These are phyloP conservation scores for Neodontobutis hainanensis DNA, from an alignment of 2,113 vertebrate species.

Conservation along the genomic window DNA sequence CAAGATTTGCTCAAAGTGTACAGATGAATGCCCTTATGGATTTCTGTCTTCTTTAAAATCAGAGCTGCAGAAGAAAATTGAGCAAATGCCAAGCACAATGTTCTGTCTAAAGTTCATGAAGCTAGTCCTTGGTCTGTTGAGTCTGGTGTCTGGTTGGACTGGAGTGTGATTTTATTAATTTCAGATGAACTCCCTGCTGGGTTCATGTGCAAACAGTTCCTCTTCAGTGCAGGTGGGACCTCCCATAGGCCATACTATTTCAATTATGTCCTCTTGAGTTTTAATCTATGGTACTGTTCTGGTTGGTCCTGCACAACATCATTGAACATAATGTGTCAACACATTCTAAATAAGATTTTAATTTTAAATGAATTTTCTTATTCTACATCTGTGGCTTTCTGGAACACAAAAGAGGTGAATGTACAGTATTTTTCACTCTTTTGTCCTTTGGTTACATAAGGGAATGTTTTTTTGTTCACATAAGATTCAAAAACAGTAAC, in stretches of 20 bases:
- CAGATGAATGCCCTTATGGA: slow-evolving; percentile 12
- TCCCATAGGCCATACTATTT: slow-evolving; percentile 74
- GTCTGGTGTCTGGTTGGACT: slow-evolving; percentile 21
- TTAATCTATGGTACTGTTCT: slow-evolving; percentile 57
- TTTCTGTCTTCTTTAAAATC: not conserved
- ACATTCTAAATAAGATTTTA: not conserved
- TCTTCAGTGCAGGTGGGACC: slow-evolving; percentile 49
- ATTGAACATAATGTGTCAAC: not conserved
- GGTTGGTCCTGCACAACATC: not conserved
- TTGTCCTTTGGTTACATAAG: too few relatives aligned
- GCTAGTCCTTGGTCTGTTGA: slow-evolving; percentile 11
- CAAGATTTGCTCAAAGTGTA: not conserved
- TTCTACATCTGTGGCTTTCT: too few relatives aligned
- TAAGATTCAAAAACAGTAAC: too few relatives aligned
- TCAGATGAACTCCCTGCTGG: slow-evolving; percentile 59
- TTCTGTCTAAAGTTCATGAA: not conserved
- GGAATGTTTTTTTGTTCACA: too few relatives aligned
- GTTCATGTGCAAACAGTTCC: slow-evolving; percentile 60
- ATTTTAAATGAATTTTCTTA: too few relatives aligned
- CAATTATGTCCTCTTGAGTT: slow-evolving; percentile 76
- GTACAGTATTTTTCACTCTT: too few relatives aligned
- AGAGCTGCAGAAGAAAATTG: slow-evolving; percentile 4
- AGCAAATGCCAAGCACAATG: slow-evolving; percentile 8
- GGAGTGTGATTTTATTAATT: slow-evolving; percentile 69
- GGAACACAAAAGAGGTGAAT: too few relatives aligned